Base-by-base conservation (phyloP, 2,113 vertebrate species). In the Galbula dea region DNA sequence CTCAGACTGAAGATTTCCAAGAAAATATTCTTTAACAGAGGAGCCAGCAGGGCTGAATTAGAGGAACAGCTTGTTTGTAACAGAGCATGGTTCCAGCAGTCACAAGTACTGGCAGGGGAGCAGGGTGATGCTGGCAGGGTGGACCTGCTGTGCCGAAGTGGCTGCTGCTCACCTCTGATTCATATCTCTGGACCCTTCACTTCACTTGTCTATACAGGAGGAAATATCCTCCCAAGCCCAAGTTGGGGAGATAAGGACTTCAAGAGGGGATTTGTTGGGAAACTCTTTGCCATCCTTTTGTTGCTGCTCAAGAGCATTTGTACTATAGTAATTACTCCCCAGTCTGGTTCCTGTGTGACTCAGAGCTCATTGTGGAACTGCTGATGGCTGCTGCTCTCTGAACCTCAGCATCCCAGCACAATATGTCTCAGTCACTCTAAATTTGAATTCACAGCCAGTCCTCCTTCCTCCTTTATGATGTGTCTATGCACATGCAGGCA, bases 261-360 rank as follows among this genome's bases (percentile, higher is more conserved):
- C 26, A 76, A 89, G 83, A 23, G 80, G 26, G 10, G 5, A 78
- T 93, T 78, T 75, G 73, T 57, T 77, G 72, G 88, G 46, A 92
- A 88, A 37, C 59, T 91, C 77, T 24, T 94, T 36, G 8, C 52
- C 3, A 19, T 96, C 73, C 69, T 75, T 96, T 74, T 84, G 62
- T 79, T 72, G 84, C 67, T 69, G 62, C 67, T 94, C 58, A 58
- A 58, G 86, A 90, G 55, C 62, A 32, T 84, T 91, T 80, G 67
- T 55, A 29, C 59, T 27, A 16, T 37, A 67, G 55, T 85, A 85
- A 89, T 73, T 94, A 67, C 75, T 94, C 74, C 82, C 72, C 63
- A 34, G 89, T 67, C 71, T 80, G 52, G 55, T 83, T 94, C 82
- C 89, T 88, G 54, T 77, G 67, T 91, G 87, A 87, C 55, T 93